These are phyloP conservation scores for Allacma fusca DNA, from an alignment of 2,888 invertebrate species.

Conservation along the genomic window DNA sequence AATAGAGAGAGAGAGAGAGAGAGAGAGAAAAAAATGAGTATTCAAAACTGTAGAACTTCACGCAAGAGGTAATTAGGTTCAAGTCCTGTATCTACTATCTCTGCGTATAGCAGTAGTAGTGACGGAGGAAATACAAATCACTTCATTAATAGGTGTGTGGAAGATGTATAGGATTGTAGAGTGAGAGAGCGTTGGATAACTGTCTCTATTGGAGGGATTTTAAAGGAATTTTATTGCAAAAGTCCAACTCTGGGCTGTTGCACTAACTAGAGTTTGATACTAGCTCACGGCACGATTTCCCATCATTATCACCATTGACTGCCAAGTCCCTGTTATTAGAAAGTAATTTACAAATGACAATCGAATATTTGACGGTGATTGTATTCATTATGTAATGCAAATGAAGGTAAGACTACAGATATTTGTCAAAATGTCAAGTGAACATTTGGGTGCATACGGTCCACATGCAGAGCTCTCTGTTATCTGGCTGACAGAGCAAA, in stretches of 20 bases:
- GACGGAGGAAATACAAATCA: constrained; percentile 18
- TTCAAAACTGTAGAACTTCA: not conserved
- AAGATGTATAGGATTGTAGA: not conserved
- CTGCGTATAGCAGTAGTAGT: too few species aligned
- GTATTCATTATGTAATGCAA: not conserved
- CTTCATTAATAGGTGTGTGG: constrained; percentile 26
- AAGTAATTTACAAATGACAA: not conserved
- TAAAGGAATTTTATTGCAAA: constrained; percentile 23
- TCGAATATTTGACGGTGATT: not conserved
- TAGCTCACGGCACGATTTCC: not conserved
- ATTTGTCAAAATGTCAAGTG: not conserved
- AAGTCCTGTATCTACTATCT: too few species aligned
- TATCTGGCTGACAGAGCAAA: not conserved
- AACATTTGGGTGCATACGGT: not conserved
- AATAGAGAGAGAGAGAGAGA: constrained; percentile 5
- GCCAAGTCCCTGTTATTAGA: not conserved
- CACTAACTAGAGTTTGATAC: constrained; percentile 8
- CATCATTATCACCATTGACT: not conserved
- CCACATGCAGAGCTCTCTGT: not conserved
- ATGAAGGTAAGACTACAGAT: not conserved
- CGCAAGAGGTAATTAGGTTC: too few species aligned
- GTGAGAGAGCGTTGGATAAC: not conserved
- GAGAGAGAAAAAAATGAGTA: not conserved
- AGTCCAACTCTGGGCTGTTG: not conserved
- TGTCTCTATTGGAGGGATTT: not conserved